Conservation (phyloP, 2,797 vertebrate genomes). For the Meriones psammophilus region DNA sequence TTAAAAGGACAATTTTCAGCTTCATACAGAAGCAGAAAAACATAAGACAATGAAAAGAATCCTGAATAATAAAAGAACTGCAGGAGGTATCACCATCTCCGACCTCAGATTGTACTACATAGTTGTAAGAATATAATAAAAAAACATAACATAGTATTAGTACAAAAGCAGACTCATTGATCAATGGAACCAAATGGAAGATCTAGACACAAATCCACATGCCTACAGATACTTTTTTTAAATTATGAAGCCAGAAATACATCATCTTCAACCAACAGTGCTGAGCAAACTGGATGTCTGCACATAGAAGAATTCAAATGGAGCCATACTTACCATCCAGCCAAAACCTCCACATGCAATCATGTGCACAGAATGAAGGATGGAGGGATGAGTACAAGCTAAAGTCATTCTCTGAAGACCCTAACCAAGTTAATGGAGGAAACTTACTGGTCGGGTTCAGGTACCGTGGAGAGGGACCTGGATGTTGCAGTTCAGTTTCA, state of each 20-base stretch:
- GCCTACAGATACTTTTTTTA: not conserved
- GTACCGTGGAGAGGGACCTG: not conserved
- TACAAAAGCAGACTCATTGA: not conserved
- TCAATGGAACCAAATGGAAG: not conserved
- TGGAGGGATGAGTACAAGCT: not conserved
- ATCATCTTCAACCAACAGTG: not conserved
- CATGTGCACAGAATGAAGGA: not conserved
- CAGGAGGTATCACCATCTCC: not conserved
- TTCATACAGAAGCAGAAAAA: not conserved
- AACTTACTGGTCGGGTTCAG: not conserved
- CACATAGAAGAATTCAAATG: not conserved
- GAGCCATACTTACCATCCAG: not conserved
- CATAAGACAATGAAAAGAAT: not conserved
- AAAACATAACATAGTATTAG: not conserved
- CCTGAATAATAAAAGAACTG: not conserved
- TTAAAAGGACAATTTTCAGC: not conserved
- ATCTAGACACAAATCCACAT: not conserved
- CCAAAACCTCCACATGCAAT: not conserved
- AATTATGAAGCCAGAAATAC: not conserved
- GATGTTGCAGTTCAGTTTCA: not conserved
- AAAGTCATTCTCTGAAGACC: not conserved
- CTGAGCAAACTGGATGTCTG: not conserved
- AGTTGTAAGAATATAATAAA: not conserved
- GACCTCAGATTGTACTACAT: not conserved
- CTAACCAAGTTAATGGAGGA: not conserved